A percentile compares a stretch with the other conserved stretches of the same genome.
Evolutionary conservation across 2,888 invertebrate species (phyloP).

Genomic region (Drosophila colorata): DNA sequence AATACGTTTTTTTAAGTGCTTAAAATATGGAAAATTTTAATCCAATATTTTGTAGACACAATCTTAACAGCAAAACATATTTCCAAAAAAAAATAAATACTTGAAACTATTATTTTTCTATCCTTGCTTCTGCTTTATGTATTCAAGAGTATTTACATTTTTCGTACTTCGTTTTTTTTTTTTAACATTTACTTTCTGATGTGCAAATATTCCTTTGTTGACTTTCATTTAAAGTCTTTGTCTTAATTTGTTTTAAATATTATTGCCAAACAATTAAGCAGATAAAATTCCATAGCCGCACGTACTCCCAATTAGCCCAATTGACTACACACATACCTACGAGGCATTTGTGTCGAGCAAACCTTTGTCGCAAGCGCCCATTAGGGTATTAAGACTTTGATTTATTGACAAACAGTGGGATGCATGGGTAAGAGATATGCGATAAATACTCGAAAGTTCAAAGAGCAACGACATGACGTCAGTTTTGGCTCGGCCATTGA

Average conservation of each 20-base stretch:
- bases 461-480: constrained; percentile 57
- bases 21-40: too few relatives aligned
- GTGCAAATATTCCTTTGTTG: not conserved
- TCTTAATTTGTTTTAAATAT: not conserved
- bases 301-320: constrained; percentile 16
- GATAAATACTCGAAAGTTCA: constrained; percentile 43
- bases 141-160: too few relatives aligned
- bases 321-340: constrained; percentile 17
- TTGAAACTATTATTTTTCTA: too few relatives aligned
- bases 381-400: constrained; percentile 43
- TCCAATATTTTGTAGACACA: too few relatives aligned
- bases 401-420: constrained; percentile 33
- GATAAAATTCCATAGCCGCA: constrained; percentile 31
- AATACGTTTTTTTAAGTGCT: too few relatives aligned
- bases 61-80: too few relatives aligned
- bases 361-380: constrained; percentile 17
- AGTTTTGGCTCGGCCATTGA: constrained; percentile 11
- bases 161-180: not conserved
- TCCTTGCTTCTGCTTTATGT: too few relatives aligned
- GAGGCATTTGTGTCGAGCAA: constrained; percentile 19
- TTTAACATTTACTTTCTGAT: not conserved
- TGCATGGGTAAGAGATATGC: constrained; percentile 14
- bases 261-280: not conserved
- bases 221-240: not conserved
- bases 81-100: too few relatives aligned